phyloP scores from a whole-genome alignment of 92 coral and sea anemone species.

The Epizoanthus scotinus region DNA sequence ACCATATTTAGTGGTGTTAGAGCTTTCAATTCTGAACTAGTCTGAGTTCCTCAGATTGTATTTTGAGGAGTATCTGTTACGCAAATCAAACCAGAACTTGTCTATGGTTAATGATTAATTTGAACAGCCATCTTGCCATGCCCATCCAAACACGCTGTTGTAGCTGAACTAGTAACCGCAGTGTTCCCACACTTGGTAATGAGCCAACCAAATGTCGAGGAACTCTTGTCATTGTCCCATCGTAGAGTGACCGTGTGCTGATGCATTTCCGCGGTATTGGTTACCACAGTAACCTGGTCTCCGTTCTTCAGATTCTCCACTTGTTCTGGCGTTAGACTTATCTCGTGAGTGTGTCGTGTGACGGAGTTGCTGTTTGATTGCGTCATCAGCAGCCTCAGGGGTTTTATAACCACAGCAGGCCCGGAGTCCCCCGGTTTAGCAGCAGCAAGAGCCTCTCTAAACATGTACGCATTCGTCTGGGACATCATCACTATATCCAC shows the following conservation, averaged over 20 bases:
- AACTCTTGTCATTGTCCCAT: neutral
- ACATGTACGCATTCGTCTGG: slow-evolving; percentile 23
- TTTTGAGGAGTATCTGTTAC: too few relatives aligned
- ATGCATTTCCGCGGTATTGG: slow-evolving; percentile 25
- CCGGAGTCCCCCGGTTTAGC: slow-evolving; percentile 17
- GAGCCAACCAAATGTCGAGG: neutral
- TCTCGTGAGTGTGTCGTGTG: slow-evolving; percentile 40
- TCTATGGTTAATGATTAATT: neutral
- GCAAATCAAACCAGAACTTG: too few relatives aligned
- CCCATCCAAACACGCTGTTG: neutral
- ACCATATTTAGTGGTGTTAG: too few relatives aligned
- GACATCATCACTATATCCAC: slow-evolving; percentile 42
- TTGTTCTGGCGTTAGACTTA: slow-evolving; percentile 28
- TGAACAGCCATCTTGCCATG: neutral
- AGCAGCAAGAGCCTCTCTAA: slow-evolving; percentile 24
- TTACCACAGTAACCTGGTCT: slow-evolving; percentile 16
- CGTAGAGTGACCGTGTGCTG: slow-evolving; percentile 27
- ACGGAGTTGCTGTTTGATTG: neutral
- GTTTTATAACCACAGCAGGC: neutral
- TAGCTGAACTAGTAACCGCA: neutral
- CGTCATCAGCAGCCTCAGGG: neutral
- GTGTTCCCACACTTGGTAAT: neutral
- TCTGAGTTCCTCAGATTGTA: too few relatives aligned
- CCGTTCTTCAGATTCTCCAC: slow-evolving; percentile 35
- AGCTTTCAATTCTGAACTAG: too few relatives aligned